Evolutionary conservation across 2,113 vertebrate genomes (phyloP), one percentile per base, ranked within the genome.

Genomic region (Psilopsiagon aurifrons): DNA sequence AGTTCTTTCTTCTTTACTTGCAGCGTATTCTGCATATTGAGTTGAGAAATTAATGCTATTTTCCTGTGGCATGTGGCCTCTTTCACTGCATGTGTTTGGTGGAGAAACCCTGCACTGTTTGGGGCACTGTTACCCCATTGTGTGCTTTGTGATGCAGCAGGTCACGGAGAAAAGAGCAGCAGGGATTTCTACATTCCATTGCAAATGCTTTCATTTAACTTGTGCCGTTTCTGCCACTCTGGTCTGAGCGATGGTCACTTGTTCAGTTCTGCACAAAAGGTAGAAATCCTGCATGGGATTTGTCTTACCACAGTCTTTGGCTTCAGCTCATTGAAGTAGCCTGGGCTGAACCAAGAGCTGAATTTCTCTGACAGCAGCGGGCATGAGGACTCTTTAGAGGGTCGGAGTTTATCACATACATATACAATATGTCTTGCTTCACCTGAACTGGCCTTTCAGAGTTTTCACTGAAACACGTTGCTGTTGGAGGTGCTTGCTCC

Each of bases 361-460:
- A 91, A 60, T 96, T 96, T 31, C 71, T 89, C 60, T 86, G 76
- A 9, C 12, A 89, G 33, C 74, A 62, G 47, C 66, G 93, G 94
- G 71, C 84, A 41, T 35, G 71, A 66, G 47, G 81, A 8, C 39
- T 86, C 76, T 92, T 37, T 3, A 80, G 86, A 66, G 84, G 75
- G 25, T 81, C 87, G 35, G 28, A 43, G 13, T 81, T 80, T 84
- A 83, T 71, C 68, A 63, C 31, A 8, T 76, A 46, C 52, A 24
- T 2, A 8, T 60, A 17, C 43, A 74, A 7, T 54, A 4, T 28
- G 18, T 88, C 84, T 91, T 54, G 43, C n/a, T 63, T 94, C 55
- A 33, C 49, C 81, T 67, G 15, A n/a, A 64, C 37, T 54, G 76
- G 47, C 14, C 19, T 88, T 83, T 10, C 10, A 3, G 52, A n/a